Evolutionary conservation across 1,140 invertebrate species (phyloP), one percentile per base, ranked within the genome.

Genomic region (Apis dorsata): DNA sequence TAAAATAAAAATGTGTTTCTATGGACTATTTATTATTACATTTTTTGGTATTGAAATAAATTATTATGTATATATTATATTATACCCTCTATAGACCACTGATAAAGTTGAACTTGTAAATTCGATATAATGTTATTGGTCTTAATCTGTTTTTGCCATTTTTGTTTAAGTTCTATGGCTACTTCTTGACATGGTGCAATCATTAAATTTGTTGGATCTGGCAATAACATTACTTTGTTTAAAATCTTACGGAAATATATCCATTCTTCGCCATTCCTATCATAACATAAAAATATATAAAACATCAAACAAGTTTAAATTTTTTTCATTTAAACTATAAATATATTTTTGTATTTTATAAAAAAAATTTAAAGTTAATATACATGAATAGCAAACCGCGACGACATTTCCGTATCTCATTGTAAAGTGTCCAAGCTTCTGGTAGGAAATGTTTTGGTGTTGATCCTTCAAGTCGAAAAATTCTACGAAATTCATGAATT

Each of bases 361-460:
- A 17, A 53, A 1, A 19, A 49, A 12, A 15, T 9, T 34, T 13
- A 49, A 77, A 57, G 12, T 3, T 65, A 72, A 76, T 88, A 94
- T 94, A 97, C 97, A 98, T 98, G 92, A 98, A 98, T 90, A 98
- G 96, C 15, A 98, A 93, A 24, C 98, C 98, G 86, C 98, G 95
- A 85, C 96, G 94, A 70, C 95, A 96, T 55, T 95, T 94, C 85
- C 96, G 95, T 4, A 95, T 91, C 88, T 97, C 92, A 90, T 98
- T 98, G 88, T 98, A 98, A 19, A 97, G 91, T 1, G 95, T 91
- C 97, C 97, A 98, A 5, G 97, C 94, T 90, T 98, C 97, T 7
- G 97, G 97, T 83, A 98, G 91, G 87, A 97, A 95, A 93, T 98
- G 97, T 70, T 93, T 93, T 0, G 97, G 97, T 90, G 96, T 96